Conservation (phyloP, 2,797 vertebrate species). For the Ambastaia sidthimunki region DNA sequence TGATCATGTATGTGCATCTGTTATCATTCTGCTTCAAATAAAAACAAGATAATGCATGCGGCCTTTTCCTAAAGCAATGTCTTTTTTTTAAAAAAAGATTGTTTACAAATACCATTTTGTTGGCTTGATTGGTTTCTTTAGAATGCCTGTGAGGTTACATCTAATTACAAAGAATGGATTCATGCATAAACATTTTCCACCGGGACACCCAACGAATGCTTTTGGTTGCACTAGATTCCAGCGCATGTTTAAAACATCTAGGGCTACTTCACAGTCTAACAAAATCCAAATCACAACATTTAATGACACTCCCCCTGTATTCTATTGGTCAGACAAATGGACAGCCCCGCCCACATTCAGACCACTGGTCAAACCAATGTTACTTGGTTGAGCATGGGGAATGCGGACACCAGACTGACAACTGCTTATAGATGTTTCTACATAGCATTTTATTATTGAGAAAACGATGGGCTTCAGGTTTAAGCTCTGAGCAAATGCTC, state of each 20-base stretch:
- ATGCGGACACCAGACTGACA: not conserved
- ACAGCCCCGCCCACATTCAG: not conserved
- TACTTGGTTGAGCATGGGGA: not conserved
- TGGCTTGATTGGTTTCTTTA: slow-evolving; percentile 30
- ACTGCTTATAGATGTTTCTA: not conserved
- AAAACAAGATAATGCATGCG: not conserved
- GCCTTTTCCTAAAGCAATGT: not conserved
- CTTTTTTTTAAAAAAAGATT: not conserved
- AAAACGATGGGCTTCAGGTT: not conserved
- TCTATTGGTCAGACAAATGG: not conserved
- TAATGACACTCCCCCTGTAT: not conserved
- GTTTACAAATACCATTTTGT: slow-evolving; percentile 26
- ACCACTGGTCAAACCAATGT: not conserved
- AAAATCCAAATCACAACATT: not conserved
- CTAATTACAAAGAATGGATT: slow-evolving; percentile 25
- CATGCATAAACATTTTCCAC: slow-evolving; percentile 16
- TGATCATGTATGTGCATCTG: not conserved
- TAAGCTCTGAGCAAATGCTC: not conserved
- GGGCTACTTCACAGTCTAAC: not conserved
- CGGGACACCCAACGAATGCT: not conserved
- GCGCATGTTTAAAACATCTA: not conserved
- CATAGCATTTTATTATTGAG: not conserved
- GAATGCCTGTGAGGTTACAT: slow-evolving; percentile 6
- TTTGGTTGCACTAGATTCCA: slow-evolving; percentile 3
- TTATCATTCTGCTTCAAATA: too few relatives aligned